A percentile compares a stretch with the other conserved stretches of the same genome.
These are phyloP conservation scores for Chitala chitala DNA, from an alignment of 2,113 vertebrate species.

Conservation along the genomic window DNA sequence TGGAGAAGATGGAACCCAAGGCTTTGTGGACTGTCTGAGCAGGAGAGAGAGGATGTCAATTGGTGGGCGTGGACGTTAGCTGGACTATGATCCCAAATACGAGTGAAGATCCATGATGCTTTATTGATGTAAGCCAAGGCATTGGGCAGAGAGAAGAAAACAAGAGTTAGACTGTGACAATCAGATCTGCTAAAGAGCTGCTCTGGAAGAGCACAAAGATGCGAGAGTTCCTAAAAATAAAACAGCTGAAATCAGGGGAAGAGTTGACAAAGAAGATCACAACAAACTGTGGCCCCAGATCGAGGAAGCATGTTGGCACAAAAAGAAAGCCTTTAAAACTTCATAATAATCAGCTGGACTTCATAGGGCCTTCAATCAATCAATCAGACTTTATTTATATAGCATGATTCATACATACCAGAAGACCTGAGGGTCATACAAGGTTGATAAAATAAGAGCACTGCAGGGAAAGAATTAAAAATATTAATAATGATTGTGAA, in stretches of 20 bases:
- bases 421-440: too few relatives aligned
- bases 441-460: too few relatives aligned
- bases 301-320: neutral
- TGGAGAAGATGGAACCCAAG: constrained; percentile 7
- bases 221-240: neutral
- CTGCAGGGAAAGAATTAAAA: neutral
- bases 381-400: too few relatives aligned
- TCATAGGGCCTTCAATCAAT: too few relatives aligned
- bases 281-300: neutral
- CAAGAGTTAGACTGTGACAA: neutral
- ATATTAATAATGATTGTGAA: neutral
- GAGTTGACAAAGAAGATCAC: neutral
- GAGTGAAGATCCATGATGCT: neutral
- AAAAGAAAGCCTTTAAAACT: constrained; percentile 4
- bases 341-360: neutral
- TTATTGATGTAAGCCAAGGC: neutral
- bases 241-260: neutral
- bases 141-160: neutral
- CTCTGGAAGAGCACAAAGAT: neutral
- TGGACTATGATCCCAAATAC: neutral
- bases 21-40: neutral
- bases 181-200: neutral
- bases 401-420: too few relatives aligned
- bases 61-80: neutral
- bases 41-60: neutral